These are phyloP conservation scores for Druceiella hillmani DNA, from an alignment of 2,888 invertebrate genomes.

Conservation along the genomic window DNA sequence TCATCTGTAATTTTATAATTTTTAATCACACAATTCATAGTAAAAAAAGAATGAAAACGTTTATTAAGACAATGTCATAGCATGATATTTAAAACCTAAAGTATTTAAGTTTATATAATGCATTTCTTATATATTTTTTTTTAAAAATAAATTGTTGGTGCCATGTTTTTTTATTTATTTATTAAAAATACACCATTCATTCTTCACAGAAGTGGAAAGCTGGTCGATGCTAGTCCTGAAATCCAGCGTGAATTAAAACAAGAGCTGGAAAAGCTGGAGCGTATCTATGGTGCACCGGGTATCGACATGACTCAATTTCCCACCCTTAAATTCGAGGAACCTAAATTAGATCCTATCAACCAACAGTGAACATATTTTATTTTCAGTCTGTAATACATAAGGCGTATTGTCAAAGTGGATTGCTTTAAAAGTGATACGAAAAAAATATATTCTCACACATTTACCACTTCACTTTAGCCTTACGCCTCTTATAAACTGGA, in stretches of 20 bases:
- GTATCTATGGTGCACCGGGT: constrained; percentile 68
- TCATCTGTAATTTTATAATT: background rate
- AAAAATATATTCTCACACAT: too few relatives aligned
- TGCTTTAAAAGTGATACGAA: too few relatives aligned
- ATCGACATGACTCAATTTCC: constrained; percentile 90
- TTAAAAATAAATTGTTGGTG: constrained; percentile 4
- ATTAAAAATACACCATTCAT: constrained; percentile 3
- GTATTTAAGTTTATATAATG: too few relatives aligned
- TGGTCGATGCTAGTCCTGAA: constrained; percentile 76
- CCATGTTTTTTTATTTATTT: constrained; percentile 12
- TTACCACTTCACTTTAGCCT: too few relatives aligned
- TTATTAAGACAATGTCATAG: background rate
- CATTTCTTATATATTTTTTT: background rate
- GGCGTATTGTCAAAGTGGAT: constrained; percentile 1
- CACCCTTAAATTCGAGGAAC: constrained; percentile 72
- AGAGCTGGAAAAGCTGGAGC: constrained; percentile 76
- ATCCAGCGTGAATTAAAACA: constrained; percentile 67
- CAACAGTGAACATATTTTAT: constrained; percentile 25
- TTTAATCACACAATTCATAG: background rate
- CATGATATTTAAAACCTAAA: too few relatives aligned
- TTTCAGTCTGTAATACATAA: background rate
- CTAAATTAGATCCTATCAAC: constrained; percentile 62
- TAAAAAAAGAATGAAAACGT: background rate
- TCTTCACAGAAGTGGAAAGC: constrained; percentile 74
- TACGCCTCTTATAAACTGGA: too few relatives aligned